Base-by-base conservation (phyloP, 2,797 vertebrate genomes). In the Stomatorhinus walkeri region DNA sequence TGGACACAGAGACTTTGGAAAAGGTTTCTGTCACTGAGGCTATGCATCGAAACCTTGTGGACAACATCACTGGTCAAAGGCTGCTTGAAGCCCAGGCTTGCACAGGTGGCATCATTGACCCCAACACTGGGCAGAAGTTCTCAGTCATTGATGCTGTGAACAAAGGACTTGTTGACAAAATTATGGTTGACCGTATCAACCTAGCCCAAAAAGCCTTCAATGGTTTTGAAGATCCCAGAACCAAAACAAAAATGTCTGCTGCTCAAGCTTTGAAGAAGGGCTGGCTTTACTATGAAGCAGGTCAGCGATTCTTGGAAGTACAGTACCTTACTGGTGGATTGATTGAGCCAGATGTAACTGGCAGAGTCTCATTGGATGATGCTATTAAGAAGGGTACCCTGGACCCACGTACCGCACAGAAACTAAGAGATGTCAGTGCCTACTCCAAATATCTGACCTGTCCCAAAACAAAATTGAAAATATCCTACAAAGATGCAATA, bases 391-490 rank as follows among this genome's bases (percentile, higher is more conserved):
- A 97, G 24, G 98, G 98, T 92, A 97, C 96, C 1, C 96, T 99
- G 0, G 98, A 99, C 0, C 90, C 97, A 0, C 97, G 98, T 88
- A 98, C 97, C 0, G 98, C 97, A 40, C 98, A 99, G 93, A 99
- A 99, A 93, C 94, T 99, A 88, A 94, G 98, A 8, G 98, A 99
- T 0, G 95, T 99, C 3, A 95, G 95, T 19, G 96, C 97, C 8
- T 97, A 99, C 90, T 96, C 97, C 90, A 99, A 98, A 94, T 99
- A 99, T 91, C 97, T 99, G 92, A 99, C 98, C 83, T 99, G 98
- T 92, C 98, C 98, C 86, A 99, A 99, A 95, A 99, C 98, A 91
- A 99, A 99, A 93, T 96, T 99, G 6, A 99, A 99, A 94, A 99
- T 99, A 93, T 99, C 98, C 88, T 99, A 99, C 94, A 98, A 98